phyloP scores from a whole-genome alignment of 2,113 vertebrate genomes.

The Hemibagrus wyckioides region DNA sequence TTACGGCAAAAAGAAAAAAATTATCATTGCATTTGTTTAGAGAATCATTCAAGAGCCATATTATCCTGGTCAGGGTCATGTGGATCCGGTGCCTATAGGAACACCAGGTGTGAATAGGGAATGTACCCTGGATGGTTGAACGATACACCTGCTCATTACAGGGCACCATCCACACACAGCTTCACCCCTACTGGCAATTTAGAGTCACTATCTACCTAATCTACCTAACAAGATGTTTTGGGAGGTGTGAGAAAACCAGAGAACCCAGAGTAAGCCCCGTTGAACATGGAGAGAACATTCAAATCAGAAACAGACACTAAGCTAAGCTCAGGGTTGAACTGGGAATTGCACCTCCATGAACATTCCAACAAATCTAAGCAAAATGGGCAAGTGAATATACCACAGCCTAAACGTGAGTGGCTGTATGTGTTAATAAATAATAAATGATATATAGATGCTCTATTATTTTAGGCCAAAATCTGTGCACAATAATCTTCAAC shows the following conservation, averaged over 20 bases:
- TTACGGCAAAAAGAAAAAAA: neutral
- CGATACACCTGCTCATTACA: neutral
- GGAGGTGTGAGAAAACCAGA: neutral
- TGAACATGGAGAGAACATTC: neutral
- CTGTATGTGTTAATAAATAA: neutral
- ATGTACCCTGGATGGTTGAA: neutral
- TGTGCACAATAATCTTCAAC: neutral
- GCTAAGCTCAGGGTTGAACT: neutral
- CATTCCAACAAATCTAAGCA: neutral
- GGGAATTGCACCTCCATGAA: neutral
- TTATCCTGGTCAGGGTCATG: neutral
- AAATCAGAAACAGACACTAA: neutral
- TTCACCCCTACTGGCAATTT: neutral
- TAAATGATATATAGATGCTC: neutral
- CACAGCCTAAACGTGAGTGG: neutral
- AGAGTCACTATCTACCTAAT: neutral
- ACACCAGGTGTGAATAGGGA: neutral
- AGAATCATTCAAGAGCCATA: too few relatives aligned
- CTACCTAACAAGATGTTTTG: neutral
- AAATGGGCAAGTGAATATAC: neutral
- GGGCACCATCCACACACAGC: neutral
- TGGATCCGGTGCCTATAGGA: neutral
- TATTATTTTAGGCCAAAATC: neutral
- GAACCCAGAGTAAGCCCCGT: neutral
- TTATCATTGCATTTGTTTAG: neutral